A percentile compares a stretch with the other conserved stretches of the same genome.
phyloP scores from a whole-genome alignment of 2,797 vertebrate genomes.

The Propithecus perrieri region DNA sequence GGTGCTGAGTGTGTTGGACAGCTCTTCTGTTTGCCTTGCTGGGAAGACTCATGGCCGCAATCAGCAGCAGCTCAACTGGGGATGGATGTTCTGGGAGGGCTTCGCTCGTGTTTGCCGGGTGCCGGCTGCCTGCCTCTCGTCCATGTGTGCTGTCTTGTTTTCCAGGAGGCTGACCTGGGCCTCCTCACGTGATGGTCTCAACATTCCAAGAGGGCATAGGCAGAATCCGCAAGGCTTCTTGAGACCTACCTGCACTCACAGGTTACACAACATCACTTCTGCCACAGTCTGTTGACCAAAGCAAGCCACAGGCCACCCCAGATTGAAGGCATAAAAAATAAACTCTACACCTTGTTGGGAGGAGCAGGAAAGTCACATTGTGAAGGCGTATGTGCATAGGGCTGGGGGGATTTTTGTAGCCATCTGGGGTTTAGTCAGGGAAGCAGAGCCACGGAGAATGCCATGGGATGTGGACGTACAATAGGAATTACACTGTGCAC shows the following conservation, averaged over 20 bases:
- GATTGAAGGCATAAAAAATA: background rate
- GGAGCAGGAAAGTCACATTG: background rate
- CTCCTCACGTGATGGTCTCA: background rate
- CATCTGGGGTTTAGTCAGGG: background rate
- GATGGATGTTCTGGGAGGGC: background rate
- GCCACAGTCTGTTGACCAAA: background rate
- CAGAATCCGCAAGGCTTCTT: background rate
- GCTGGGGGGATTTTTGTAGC: background rate
- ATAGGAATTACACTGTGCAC: background rate
- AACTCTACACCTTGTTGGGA: background rate
- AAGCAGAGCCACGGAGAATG: background rate
- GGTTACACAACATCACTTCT: background rate
- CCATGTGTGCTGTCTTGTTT: background rate
- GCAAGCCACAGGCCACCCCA: background rate
- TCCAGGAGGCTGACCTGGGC: background rate
- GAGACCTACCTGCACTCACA: background rate
- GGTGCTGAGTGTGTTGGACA: background rate
- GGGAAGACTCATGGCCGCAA: background rate
- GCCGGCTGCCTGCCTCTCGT: background rate
- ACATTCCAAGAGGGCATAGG: background rate
- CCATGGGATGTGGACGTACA: background rate
- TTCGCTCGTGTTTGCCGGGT: background rate
- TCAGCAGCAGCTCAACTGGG: background rate
- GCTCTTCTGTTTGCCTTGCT: background rate
- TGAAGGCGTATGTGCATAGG: background rate